Evolutionary conservation across 2,797 vertebrate species (phyloP).

Genomic region (Acestrorhynchus altus): DNA sequence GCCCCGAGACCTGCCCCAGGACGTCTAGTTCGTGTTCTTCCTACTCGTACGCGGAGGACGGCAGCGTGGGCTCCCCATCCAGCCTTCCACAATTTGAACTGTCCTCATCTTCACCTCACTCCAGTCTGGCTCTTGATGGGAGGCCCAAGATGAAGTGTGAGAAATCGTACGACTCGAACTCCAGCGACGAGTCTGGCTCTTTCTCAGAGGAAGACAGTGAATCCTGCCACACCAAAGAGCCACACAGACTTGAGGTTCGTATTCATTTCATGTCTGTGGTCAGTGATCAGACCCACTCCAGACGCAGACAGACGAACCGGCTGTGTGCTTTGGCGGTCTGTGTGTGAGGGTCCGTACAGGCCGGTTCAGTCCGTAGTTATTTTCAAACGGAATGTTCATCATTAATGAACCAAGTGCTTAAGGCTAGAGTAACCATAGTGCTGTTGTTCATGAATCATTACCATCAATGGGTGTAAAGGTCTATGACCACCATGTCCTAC

Average conservation of each 20-base stretch:
- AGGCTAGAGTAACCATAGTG: no score
- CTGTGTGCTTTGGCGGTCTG: no score
- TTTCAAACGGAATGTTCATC: no score
- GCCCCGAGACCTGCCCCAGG: slow-evolving; percentile 84
- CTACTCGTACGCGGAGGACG: slow-evolving; percentile 90
- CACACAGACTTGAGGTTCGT: slow-evolving; percentile 85
- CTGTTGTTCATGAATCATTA: no score
- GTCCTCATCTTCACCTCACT: slow-evolving; percentile 89
- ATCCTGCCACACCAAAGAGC: slow-evolving; percentile 87
- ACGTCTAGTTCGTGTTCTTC: slow-evolving; percentile 91
- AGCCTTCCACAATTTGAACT: slow-evolving; percentile 91
- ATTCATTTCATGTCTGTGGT: neutral
- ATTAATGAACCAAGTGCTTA: no score
- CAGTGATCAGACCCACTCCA: no score
- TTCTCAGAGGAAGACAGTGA: slow-evolving; percentile 98
- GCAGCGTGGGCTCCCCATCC: slow-evolving; percentile 88
- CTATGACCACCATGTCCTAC: no score
- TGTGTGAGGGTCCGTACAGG: no score
- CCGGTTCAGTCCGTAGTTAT: no score
- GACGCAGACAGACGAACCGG: no score
- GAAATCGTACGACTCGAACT: slow-evolving; percentile 91
- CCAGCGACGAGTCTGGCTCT: slow-evolving; percentile 94
- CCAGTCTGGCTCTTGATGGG: slow-evolving; percentile 82
- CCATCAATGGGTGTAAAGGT: no score
- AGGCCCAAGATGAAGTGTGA: slow-evolving; percentile 91